Evolutionary conservation across 2,113 vertebrate genomes (phyloP).

Genomic region (Hippocampus comes): DNA sequence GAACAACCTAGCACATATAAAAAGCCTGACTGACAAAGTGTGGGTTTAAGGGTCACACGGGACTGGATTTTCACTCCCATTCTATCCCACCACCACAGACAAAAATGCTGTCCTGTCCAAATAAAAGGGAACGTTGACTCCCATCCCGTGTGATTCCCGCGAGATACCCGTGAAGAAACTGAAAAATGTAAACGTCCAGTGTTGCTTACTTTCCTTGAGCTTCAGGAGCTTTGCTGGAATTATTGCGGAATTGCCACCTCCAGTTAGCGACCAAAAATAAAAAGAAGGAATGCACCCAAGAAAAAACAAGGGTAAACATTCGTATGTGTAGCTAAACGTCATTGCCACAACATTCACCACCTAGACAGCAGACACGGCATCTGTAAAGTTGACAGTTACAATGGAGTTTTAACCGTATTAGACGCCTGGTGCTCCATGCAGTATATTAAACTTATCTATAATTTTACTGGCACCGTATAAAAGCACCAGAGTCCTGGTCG

Average conservation of each 20-base stretch:
- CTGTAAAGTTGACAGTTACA: neutral
- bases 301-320: neutral
- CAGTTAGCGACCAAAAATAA: neutral
- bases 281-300: neutral
- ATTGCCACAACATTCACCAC: neutral
- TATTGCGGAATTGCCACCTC: neutral
- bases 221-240: neutral
- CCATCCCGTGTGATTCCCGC: too few species aligned
- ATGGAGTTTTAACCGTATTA: neutral
- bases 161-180: too few species aligned
- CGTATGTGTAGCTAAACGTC: neutral
- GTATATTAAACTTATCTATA: neutral
- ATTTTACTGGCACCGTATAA: neutral
- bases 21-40: too few species aligned
- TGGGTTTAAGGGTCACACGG: too few species aligned
- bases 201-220: too few species aligned
- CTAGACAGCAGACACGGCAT: neutral
- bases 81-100: too few species aligned
- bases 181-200: too few species aligned
- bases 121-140: too few species aligned
- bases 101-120: too few species aligned
- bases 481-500: neutral
- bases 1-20: too few species aligned
- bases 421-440: neutral
- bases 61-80: too few species aligned